phyloP scores from a whole-genome alignment of 2,113 vertebrate genomes.

The Suncus etruscus region DNA sequence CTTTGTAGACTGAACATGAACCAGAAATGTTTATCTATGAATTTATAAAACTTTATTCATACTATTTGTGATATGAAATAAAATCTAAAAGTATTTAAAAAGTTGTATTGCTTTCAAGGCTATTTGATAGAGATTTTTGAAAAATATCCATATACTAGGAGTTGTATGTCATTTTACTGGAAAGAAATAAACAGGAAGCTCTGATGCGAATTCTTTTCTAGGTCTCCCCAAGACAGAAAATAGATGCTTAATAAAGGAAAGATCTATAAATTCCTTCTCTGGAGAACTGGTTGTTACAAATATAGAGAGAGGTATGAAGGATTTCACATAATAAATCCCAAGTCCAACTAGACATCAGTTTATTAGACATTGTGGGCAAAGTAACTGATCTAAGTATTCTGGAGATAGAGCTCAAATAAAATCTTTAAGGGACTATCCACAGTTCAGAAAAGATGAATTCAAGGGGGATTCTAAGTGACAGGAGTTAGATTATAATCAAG shows the following conservation, averaged over 20 bases:
- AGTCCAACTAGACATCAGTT: neutral
- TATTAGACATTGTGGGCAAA: neutral
- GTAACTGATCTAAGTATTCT: fast-evolving
- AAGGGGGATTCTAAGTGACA: neutral
- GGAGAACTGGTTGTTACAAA: neutral
- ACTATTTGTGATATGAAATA: neutral
- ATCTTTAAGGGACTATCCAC: neutral
- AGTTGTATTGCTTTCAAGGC: neutral
- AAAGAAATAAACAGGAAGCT: neutral
- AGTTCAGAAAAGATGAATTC: neutral
- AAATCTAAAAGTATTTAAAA: neutral
- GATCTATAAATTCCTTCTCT: neutral
- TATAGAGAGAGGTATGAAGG: neutral
- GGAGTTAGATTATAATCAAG: neutral
- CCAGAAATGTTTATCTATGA: neutral
- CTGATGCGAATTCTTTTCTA: neutral
- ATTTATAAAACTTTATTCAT: neutral
- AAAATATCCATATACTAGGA: neutral
- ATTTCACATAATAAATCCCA: neutral
- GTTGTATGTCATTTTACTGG: neutral
- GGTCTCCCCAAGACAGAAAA: neutral
- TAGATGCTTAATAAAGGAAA: neutral
- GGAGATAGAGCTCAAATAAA: neutral
- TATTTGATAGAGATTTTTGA: neutral
- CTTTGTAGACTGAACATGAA: neutral